These are phyloP conservation scores for Halichoeres trimaculatus DNA, from an alignment of 2,113 vertebrate species.

Conservation along the genomic window DNA sequence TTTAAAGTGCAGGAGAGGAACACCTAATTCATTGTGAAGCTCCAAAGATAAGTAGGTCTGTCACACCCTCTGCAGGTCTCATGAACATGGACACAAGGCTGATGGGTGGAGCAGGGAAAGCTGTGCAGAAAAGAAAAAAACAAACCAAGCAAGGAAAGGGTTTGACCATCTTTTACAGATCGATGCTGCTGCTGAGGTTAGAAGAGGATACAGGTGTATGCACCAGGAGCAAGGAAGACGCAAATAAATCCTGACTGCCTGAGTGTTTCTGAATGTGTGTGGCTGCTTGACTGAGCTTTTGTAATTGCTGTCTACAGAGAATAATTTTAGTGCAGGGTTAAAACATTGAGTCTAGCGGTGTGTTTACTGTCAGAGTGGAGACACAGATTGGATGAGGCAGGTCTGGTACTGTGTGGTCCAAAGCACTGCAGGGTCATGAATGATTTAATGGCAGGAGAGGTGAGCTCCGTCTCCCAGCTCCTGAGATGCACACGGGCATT, in stretches of 20 bases:
- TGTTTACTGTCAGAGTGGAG: conserved; percentile 48
- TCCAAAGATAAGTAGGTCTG: conserved; percentile 11
- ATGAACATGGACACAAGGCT: conserved; percentile 41
- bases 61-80: conserved; percentile 39
- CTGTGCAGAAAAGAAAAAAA: conserved; percentile 16
- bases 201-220: conserved; percentile 30
- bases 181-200: conserved; percentile 8
- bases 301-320: conserved; percentile 43
- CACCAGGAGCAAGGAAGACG: conserved; percentile 1
- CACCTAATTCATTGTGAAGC: conserved; percentile 21
- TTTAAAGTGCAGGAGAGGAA: conserved; percentile 2
- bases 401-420: conserved; percentile 60
- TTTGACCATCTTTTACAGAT: conserved; percentile 45
- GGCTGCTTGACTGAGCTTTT: conserved; percentile 38
- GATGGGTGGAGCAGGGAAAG: conserved; percentile 33
- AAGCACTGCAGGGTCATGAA: conserved; percentile 74
- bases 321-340: conserved; percentile 51
- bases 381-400: conserved; percentile 67
- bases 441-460: conserved; percentile 73
- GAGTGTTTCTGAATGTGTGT: conserved; percentile 41
- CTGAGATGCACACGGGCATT: conserved; percentile 47
- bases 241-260: conserved; percentile 37
- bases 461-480: conserved; percentile 53
- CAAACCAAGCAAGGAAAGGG: neutral
- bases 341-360: conserved; percentile 32